Base-by-base conservation (phyloP, 2,888 invertebrate genomes). In the Petrolisthes cinctipes region DNA sequence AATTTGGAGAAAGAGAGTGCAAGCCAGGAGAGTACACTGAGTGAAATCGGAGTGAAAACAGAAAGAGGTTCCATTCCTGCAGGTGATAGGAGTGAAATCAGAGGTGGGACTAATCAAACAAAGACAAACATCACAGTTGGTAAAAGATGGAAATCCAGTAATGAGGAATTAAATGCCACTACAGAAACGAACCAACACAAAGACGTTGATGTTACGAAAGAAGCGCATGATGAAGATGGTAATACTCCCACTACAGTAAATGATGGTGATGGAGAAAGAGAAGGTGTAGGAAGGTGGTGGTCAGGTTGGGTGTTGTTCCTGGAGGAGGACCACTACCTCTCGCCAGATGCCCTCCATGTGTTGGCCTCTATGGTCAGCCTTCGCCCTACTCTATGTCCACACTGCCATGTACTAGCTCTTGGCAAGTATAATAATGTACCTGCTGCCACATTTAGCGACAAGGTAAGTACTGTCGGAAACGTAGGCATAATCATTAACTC, bases 241-340 rank as follows among this genome's bases (percentile, higher is more conserved):
- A 61, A 14, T n/a, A n/a, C n/a, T n/a, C n/a, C n/a, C n/a, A n/a
- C n/a, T n/a, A n/a, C n/a, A n/a, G n/a, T n/a, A n/a, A n/a, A n/a
- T n/a, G 17, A 9, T 61, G 17, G 17, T 61, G 3, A 14, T 14
- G 17, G 17, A 61, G 3, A 1, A 17, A 17, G 61, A 61, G 61
- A 61, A 17, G 61, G 17, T 61, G 17, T 17, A 17, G 17, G 17
- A 61, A 9, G 11, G 17, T 6, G 71, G 11, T 79, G 79, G 79
- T 56, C 92, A 53, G 93, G 94, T 7, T 93, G 93, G 89, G 92
- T 94, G 17, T 91, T 94, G 79, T 92, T 94, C 82, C 91, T 94
- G 37, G 94, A 94, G 91, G 94, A 94, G 91, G 94, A 94, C 91
- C 94, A 94, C 91, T 94, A 93, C 91, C 92, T 94, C 54, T 92